Evolutionary conservation across 2,888 invertebrate genomes (phyloP).

Genomic region (Nowickia ferox): DNA sequence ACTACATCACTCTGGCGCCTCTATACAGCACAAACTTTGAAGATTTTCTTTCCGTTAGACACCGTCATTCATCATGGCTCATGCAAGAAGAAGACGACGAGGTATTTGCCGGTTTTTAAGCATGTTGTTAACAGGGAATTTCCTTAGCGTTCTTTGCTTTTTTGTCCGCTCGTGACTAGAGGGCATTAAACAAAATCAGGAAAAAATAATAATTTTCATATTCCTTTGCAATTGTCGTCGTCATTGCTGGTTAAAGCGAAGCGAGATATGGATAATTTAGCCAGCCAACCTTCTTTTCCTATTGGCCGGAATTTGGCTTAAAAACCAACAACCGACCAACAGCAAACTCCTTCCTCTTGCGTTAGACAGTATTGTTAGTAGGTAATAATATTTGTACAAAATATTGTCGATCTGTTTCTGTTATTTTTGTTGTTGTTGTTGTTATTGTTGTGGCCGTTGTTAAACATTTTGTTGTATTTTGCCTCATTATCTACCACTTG

Average conservation of each 20-base stretch:
- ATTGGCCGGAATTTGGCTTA: conserved; percentile 20
- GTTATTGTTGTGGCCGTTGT: conserved; percentile 33
- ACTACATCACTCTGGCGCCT: conserved; percentile 27
- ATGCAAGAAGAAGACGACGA: neutral
- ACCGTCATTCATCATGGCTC: conserved; percentile 4
- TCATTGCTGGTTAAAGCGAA: conserved; percentile 12
- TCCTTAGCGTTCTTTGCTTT: conserved; percentile 34
- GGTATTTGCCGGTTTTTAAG: conserved; percentile 54
- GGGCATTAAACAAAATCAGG: conserved; percentile 53
- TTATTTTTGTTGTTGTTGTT: conserved; percentile 13
- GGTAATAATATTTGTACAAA: conserved; percentile 49
- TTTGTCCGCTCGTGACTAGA: conserved; percentile 69
- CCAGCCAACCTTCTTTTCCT: conserved; percentile 22
- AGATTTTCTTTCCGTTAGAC: conserved; percentile 11
- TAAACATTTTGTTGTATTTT: conserved; percentile 61
- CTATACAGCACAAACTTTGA: neutral
- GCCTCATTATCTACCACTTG: conserved; percentile 69
- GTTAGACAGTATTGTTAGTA: conserved; percentile 24
- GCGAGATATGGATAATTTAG: conserved; percentile 40
- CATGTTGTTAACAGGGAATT: conserved; percentile 35
- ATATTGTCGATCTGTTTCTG: conserved; percentile 54
- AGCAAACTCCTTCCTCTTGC: conserved; percentile 17
- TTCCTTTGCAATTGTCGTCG: conserved; percentile 49
- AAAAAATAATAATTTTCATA: conserved; percentile 56
- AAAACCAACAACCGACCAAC: neutral